phyloP scores from a whole-genome alignment of 1,140 invertebrate species.

The Diorhabda elongata region DNA sequence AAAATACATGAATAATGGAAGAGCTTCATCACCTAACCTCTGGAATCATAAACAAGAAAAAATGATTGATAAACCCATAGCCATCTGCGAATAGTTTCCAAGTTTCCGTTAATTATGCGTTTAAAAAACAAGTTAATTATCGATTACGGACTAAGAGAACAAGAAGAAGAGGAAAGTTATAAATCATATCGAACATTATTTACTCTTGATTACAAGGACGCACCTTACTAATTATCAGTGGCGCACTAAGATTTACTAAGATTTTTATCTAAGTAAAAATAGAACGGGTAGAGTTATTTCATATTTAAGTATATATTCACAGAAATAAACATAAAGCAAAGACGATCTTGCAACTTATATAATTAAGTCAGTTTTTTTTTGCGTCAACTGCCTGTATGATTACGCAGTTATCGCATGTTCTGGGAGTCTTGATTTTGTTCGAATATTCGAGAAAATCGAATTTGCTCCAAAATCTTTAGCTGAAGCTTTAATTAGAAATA shows the following conservation, averaged over 20 bases:
- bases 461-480: no score
- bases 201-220: conserved; percentile 2
- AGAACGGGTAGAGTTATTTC: no score
- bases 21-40: neutral
- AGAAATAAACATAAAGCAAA: no score
- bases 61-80: neutral
- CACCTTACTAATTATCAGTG: neutral
- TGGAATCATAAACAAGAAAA: neutral
- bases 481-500: no score
- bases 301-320: no score
- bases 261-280: no score
- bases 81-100: neutral
- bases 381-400: no score
- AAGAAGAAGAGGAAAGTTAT: neutral
- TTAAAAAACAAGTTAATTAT: conserved; percentile 1
- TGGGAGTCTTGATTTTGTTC: no score
- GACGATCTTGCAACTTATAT: no score
- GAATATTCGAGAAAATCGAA: no score
- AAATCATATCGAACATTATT: conserved; percentile 3
- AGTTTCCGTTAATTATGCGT: conserved; percentile 1
- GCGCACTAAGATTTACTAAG: neutral
- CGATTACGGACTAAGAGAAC: neutral
- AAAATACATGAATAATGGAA: neutral
- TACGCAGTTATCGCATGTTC: no score
- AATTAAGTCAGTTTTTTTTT: no score